phyloP scores from a whole-genome alignment of 2,113 vertebrate genomes.

The Psittacara wagleri region DNA sequence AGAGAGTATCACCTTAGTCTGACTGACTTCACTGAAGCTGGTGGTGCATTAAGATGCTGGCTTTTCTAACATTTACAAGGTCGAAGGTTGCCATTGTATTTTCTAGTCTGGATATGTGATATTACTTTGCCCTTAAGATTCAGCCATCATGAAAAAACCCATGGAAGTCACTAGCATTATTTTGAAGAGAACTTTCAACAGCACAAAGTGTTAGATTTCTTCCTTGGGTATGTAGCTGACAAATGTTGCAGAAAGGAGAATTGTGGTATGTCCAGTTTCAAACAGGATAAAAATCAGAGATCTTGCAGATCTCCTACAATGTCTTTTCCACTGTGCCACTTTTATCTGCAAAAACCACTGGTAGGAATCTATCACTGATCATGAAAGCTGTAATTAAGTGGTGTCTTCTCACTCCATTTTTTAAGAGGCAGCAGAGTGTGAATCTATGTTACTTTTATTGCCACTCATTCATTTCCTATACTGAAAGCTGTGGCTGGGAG shows the following conservation, averaged over 20 bases:
- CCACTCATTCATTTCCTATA: background rate
- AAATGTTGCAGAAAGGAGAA: background rate
- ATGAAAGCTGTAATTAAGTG: slow-evolving; percentile 1
- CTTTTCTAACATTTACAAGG: background rate
- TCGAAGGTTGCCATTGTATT: background rate
- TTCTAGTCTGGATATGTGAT: background rate
- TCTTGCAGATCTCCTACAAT: background rate
- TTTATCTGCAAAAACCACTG: background rate
- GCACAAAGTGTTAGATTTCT: background rate
- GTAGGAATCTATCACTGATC: background rate
- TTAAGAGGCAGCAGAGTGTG: background rate
- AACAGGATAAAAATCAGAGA: background rate
- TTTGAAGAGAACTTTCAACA: background rate
- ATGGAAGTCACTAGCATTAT: background rate
- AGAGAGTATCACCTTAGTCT: background rate
- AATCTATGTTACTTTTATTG: slow-evolving; percentile 5
- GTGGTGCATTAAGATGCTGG: background rate
- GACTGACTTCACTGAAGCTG: background rate
- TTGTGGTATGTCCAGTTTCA: background rate
- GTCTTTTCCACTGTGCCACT: background rate
- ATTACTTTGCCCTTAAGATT: background rate
- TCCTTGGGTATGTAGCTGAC: background rate
- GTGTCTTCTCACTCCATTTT: background rate
- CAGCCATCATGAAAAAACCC: background rate
- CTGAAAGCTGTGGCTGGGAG: background rate